Percentiles rank a stretch among this genome's conserved stretches.
These are phyloP conservation scores for Pangasius mekongensis DNA, from an alignment of 2,797 vertebrate genomes.

Conservation along the genomic window DNA sequence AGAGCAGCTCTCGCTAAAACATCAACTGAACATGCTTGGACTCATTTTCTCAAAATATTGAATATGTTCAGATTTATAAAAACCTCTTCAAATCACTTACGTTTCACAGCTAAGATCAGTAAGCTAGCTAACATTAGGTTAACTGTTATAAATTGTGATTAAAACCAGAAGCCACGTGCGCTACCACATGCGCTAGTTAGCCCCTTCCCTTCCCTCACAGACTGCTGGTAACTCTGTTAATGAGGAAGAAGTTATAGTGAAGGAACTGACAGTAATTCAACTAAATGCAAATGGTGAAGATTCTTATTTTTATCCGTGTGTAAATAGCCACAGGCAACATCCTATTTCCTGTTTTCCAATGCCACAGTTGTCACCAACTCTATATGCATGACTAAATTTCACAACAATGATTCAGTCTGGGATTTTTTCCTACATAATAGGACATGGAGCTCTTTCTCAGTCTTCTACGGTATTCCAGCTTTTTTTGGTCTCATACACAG, in stretches of 20 bases:
- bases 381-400: constrained; percentile 1
- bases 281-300: neutral
- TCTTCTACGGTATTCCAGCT: neutral
- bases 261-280: neutral
- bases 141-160: neutral
- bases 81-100: neutral
- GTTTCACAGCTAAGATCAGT: neutral
- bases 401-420: neutral
- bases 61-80: neutral
- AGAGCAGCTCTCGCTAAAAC: neutral
- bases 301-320: neutral
- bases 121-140: neutral
- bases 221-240: neutral
- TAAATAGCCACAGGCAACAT: constrained; percentile 6
- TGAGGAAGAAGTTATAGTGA: neutral
- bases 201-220: neutral
- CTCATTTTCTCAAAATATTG: neutral
- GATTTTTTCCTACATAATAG: neutral
- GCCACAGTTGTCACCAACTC: constrained; percentile 1
- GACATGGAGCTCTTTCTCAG: neutral
- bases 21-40: neutral
- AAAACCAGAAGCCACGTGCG: neutral
- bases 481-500: constrained; percentile 60
- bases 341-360: constrained; percentile 24
- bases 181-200: neutral